Percentiles rank a stretch among this genome's conserved stretches.
Evolutionary conservation across 2,888 invertebrate genomes (phyloP).

Genomic region (Cephonodes hylas): DNA sequence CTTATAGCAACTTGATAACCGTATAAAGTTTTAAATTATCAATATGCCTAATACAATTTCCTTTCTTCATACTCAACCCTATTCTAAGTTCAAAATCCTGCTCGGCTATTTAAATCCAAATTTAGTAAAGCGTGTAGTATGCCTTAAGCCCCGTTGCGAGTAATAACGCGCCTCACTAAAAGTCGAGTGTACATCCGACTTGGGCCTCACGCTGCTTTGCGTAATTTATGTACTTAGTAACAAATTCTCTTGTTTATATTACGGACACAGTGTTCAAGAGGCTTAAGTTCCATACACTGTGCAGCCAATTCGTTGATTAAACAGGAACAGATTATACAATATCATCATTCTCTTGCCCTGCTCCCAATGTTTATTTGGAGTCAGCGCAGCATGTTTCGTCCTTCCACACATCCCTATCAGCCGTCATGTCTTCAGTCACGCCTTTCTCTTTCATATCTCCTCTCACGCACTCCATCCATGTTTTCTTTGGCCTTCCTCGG

Average conservation of each 20-base stretch:
- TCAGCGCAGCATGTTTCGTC: no score
- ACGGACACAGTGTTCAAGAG: not conserved
- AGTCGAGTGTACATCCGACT: not conserved
- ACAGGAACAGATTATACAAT: not conserved
- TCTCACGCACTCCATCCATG: no score
- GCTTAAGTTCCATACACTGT: not conserved
- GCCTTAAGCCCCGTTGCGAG: not conserved
- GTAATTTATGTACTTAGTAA: not conserved
- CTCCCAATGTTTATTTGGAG: no score
- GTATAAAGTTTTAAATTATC: no score
- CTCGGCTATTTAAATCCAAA: not conserved
- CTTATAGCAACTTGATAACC: no score
- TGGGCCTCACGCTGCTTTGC: not conserved
- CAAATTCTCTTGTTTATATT: not conserved
- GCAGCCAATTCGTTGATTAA: not conserved
- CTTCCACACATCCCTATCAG: no score
- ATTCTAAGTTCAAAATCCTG: not conserved
- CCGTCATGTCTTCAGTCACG: no score
- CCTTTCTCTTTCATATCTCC: no score
- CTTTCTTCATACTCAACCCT: no score
- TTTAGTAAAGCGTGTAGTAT: not conserved
- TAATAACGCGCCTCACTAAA: constrained; percentile 1
- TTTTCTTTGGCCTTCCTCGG: no score
- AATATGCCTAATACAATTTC: no score
- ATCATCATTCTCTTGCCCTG: no score